Percentiles rank a stretch among this genome's conserved stretches.
phyloP scores from a whole-genome alignment of 2,113 vertebrate species.

The Acrocephalus kingi region DNA sequence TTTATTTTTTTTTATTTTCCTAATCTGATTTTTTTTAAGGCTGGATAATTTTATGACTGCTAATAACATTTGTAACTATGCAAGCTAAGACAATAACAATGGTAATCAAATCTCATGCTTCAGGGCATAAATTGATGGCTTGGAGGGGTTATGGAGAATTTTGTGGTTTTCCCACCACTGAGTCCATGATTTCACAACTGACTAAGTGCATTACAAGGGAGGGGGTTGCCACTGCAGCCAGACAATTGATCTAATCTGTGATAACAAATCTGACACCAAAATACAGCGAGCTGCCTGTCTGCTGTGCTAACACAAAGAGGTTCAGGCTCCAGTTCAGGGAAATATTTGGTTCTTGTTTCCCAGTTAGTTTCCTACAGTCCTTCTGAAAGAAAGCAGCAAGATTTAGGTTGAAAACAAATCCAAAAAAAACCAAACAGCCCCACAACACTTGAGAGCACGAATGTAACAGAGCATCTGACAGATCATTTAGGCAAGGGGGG shows the following conservation, averaged over 20 bases:
- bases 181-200: slow-evolving; percentile 44
- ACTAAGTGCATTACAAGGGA: slow-evolving; percentile 11
- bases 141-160: slow-evolving; percentile 29
- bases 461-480: not conserved
- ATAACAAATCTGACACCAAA: slow-evolving; percentile 3
- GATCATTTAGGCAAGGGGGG: not conserved
- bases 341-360: not conserved
- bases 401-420: not conserved
- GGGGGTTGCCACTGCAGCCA: not conserved
- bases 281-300: not conserved
- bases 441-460: not conserved
- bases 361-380: not conserved
- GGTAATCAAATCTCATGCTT: slow-evolving; percentile 60
- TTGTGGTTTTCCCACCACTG: not conserved
- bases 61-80: slow-evolving; percentile 52
- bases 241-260: slow-evolving; percentile 2
- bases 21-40: slow-evolving; percentile 24
- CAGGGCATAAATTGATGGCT: slow-evolving; percentile 61
- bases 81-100: slow-evolving; percentile 49
- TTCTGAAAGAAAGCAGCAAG: not conserved
- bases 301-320: not conserved
- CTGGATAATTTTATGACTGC: slow-evolving; percentile 33
- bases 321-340: not conserved
- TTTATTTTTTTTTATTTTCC: not conserved
- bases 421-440: not conserved